phyloP scores from a whole-genome alignment of 2,888 invertebrate species.

The Chymomyza caudatula region DNA sequence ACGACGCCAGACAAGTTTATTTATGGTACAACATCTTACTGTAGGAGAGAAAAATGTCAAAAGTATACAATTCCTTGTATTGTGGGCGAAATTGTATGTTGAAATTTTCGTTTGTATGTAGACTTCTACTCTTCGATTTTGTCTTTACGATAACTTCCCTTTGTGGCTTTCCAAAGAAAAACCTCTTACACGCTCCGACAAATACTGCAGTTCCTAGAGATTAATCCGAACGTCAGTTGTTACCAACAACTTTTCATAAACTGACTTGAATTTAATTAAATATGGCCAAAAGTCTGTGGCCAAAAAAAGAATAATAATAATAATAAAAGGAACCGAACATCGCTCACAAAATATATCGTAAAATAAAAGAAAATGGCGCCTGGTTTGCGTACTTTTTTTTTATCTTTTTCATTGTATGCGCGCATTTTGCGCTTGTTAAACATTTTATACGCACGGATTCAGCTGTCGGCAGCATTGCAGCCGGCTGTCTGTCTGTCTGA shows the following conservation, averaged over 20 bases:
- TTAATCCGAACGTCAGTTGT: slow-evolving; percentile 32
- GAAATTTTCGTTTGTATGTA: too few relatives aligned
- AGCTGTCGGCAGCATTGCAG: slow-evolving; percentile 53
- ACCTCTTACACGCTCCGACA: neutral
- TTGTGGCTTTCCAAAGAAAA: neutral
- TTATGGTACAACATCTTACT: too few relatives aligned
- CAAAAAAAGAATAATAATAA: neutral
- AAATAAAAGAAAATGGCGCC: neutral
- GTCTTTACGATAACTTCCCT: neutral
- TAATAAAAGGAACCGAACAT: neutral
- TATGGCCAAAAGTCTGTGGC: slow-evolving; percentile 21
- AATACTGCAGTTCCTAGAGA: slow-evolving; percentile 10
- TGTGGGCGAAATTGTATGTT: too few relatives aligned
- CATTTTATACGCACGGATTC: slow-evolving; percentile 57
- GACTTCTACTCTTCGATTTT: neutral
- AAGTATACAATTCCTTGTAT: too few relatives aligned
- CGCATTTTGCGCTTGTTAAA: slow-evolving; percentile 57
- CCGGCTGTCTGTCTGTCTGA: slow-evolving; percentile 4
- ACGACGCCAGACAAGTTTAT: too few relatives aligned
- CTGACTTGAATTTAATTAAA: slow-evolving; percentile 47
- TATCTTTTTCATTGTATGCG: slow-evolving; percentile 27
- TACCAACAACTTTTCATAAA: slow-evolving; percentile 19
- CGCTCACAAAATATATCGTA: neutral
- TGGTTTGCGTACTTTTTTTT: slow-evolving; percentile 29
- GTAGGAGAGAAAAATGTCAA: too few relatives aligned